These are phyloP conservation scores for Carettochelys insculpta DNA, from an alignment of 2,113 vertebrate species.

Conservation along the genomic window DNA sequence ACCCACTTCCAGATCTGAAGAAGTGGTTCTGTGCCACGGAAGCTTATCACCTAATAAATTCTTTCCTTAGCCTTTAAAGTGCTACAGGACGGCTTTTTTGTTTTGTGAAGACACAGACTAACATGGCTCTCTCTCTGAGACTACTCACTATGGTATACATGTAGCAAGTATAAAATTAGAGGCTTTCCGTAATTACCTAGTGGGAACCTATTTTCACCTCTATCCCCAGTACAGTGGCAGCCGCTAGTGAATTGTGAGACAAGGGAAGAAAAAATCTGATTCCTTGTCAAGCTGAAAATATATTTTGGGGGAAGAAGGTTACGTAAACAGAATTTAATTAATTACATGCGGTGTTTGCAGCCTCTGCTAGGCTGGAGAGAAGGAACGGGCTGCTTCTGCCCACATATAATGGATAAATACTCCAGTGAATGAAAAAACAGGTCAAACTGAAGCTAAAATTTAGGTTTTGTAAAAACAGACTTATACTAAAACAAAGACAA, in stretches of 20 bases:
- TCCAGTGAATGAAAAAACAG: rapidly evolving
- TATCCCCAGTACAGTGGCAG: not conserved
- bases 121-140: too few species aligned
- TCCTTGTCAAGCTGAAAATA: not conserved
- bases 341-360: not conserved
- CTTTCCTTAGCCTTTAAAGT: too few species aligned
- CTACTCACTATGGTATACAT: not conserved
- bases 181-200: not conserved
- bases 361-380: not conserved
- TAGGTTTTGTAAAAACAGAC: not conserved
- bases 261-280: not conserved
- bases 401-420: not conserved
- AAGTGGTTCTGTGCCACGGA: too few species aligned
- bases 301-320: not conserved
- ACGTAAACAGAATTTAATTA: not conserved
- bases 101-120: too few species aligned
- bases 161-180: not conserved
- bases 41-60: too few species aligned
- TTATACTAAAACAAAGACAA: not conserved
- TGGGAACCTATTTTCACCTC: not conserved
- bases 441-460: constrained; percentile 4
- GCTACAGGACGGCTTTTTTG: too few species aligned
- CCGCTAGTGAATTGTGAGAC: not conserved
- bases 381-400: not conserved
- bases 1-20: too few species aligned